These are phyloP conservation scores for Premnoplex brunnescens DNA, from an alignment of 2,797 vertebrate species.

Conservation along the genomic window DNA sequence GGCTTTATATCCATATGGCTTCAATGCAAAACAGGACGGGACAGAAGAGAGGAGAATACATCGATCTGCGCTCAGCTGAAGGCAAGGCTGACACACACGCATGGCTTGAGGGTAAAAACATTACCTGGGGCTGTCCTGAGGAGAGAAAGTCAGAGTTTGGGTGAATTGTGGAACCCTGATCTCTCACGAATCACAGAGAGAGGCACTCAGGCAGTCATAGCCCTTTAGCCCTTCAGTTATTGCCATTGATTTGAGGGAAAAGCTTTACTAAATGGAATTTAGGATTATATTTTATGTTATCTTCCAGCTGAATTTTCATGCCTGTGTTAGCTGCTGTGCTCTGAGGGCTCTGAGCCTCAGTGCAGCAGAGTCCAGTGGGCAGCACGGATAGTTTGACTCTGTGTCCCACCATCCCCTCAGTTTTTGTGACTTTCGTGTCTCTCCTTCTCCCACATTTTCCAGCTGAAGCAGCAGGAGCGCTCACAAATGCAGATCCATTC, in stretches of 20 bases:
- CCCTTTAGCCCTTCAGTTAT: not conserved
- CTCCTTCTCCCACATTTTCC: not conserved
- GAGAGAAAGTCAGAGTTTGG: not conserved
- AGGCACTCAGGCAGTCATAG: not conserved
- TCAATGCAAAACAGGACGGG: not conserved
- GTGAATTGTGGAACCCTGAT: not conserved
- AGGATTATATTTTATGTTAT: not conserved
- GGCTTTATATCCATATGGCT: constrained; percentile 21
- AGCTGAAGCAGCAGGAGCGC: not conserved
- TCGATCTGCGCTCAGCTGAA: not conserved
- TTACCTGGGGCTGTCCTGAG: not conserved
- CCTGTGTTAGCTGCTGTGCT: not conserved
- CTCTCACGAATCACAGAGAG: not conserved
- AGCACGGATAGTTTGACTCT: not conserved
- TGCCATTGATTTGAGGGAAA: not conserved
- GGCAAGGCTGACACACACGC: not conserved
- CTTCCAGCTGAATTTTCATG: not conserved
- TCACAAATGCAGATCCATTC: not conserved
- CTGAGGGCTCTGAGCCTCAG: not conserved
- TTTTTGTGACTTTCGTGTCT: not conserved
- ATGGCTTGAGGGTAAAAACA: not conserved
- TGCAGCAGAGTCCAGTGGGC: not conserved
- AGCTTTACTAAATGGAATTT: not conserved
- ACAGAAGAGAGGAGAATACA: not conserved
- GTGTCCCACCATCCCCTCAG: not conserved